Evolutionary conservation across 2,797 vertebrate species (phyloP), one percentile per base, ranked within the genome.

Genomic region (Clarias fuscus): DNA sequence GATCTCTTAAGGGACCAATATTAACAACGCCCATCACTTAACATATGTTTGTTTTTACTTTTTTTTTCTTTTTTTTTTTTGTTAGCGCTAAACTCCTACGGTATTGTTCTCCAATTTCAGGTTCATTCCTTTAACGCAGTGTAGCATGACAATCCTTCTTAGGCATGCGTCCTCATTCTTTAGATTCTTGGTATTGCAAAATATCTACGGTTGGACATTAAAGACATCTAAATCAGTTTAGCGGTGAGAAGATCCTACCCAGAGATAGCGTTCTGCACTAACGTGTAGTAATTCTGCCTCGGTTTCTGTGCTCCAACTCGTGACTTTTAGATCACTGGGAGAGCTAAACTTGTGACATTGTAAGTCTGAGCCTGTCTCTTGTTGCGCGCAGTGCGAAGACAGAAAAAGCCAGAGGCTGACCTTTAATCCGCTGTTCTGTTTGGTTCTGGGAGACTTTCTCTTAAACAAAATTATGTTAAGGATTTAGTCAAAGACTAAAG

Each of bases 271-370:
- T 15, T 27, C 73, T 8, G 13, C 37, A 33, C 33, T 33, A 33
- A 53, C 40, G 4, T 48, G 70, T 40, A 53, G 22, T 24, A 43
- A 20, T 48, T 73, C 24, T 11, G 15, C 22, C 58, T 84, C 48
- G 17, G n/a, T 64, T 65, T 17, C 59, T 78, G 48, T 24, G 59
- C 58, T 61, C 48, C 43, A 8, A 27, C 24, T 75, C 67, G 22
- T 17, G 40, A 24, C 27, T 62, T 61, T 14, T 70, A 30, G 61
- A 72, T n/a, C 72, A 62, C 20, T 7, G 30, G n/a, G 79, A 68
- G 73, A 65, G 72, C 72, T 59, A 62, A 84, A 76, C 76, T 70
- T 68, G 30, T n/a, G 59, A 67, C 75, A 72, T 33, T 73, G 86
- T 80, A 79, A 40, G 88, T 75, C 62, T 43, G 48, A 53, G 20